A percentile compares a stretch with the other conserved stretches of the same genome.
Evolutionary conservation across 2,888 invertebrate species (phyloP).

Genomic region (Carpatolechia fugitivella): DNA sequence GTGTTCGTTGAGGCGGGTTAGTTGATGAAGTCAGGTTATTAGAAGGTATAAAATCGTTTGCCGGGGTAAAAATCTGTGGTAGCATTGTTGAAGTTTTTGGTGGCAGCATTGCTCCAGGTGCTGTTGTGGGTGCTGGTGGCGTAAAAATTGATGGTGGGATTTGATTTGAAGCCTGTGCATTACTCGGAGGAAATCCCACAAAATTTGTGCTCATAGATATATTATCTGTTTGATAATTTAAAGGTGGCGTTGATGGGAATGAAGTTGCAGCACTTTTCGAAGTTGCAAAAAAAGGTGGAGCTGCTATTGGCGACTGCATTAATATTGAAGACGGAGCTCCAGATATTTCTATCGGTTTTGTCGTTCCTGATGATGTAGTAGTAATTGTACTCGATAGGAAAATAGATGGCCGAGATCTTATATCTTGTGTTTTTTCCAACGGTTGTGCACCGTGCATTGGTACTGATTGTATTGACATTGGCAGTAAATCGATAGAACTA

Average conservation of each 20-base stretch:
- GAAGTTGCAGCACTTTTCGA: background rate
- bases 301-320: slow-evolving; percentile 13
- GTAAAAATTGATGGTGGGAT: background rate
- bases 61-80: slow-evolving; percentile 35
- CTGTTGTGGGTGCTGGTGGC: background rate
- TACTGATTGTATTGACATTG: background rate
- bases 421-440: no score
- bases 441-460: background rate
- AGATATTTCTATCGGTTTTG: slow-evolving; percentile 1
- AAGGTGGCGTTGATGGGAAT: background rate
- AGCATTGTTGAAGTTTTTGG: background rate
- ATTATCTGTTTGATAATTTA: background rate
- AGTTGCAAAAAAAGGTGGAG: background rate
- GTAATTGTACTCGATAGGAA: background rate
- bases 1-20: background rate
- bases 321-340: slow-evolving; percentile 5
- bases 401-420: background rate
- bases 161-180: background rate
- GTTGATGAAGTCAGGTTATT: background rate
- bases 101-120: background rate
- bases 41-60: background rate
- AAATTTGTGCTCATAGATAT: background rate
- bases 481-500: background rate
- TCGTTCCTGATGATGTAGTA: background rate
- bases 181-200: background rate